A percentile compares a stretch with the other conserved stretches of the same genome.
Evolutionary conservation across 2,113 vertebrate species (phyloP).

Genomic region (Puntigrus tetrazona): DNA sequence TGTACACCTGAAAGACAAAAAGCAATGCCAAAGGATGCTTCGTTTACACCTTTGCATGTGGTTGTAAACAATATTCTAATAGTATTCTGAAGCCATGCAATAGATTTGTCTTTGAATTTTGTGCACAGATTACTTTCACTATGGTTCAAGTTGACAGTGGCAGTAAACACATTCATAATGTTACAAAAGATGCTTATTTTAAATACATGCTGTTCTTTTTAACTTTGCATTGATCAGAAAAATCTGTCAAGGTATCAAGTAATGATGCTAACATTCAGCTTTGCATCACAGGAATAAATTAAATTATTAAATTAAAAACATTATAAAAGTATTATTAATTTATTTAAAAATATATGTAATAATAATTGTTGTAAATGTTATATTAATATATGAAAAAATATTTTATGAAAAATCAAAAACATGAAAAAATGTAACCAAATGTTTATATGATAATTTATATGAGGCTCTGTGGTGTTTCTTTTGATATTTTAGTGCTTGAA

Average conservation of each 20-base stretch:
- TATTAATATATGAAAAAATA: no score
- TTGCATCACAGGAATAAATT: no score
- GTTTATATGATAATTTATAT: no score
- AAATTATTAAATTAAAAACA: neutral
- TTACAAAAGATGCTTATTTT: neutral
- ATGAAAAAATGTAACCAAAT: neutral
- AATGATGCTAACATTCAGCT: no score
- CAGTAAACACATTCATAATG: neutral
- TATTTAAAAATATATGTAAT: no score
- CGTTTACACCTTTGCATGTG: constrained; percentile 48
- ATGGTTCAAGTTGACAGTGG: no score
- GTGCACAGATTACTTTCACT: neutral
- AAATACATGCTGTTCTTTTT: neutral
- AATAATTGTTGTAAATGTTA: no score
- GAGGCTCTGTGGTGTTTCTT: no score
- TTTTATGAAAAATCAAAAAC: no score
- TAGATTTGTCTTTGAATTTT: neutral
- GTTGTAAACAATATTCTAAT: neutral
- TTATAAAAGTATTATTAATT: no score
- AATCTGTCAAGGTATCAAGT: neutral
- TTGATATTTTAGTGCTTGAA: neutral
- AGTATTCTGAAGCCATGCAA: neutral
- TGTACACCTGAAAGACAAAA: constrained; percentile 81
- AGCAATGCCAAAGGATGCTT: no score
- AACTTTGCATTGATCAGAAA: neutral